Evolutionary conservation across 2,797 vertebrate species (phyloP).

Genomic region (Gymnothorax reevesii): DNA sequence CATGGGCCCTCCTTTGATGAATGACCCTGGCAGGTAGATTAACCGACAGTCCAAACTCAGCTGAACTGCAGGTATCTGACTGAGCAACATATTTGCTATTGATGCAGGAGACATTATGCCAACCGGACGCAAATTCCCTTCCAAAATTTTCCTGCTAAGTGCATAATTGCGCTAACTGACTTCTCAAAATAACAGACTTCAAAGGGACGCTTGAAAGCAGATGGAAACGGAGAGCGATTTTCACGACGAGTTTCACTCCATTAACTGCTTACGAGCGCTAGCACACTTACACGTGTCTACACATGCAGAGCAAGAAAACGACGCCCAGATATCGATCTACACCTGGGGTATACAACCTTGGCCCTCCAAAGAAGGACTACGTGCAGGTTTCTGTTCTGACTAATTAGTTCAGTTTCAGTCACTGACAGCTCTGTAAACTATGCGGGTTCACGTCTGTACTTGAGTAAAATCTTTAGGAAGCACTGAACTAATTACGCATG

Average conservation of each 20-base stretch:
- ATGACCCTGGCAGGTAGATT: not conserved
- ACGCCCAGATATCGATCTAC: slow-evolving; percentile 56
- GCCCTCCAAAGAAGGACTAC: too few relatives aligned
- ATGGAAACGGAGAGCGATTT: not conserved
- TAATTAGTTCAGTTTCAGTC: too few relatives aligned
- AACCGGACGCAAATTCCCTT: not conserved
- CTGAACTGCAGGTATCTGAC: not conserved
- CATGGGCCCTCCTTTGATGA: too few relatives aligned
- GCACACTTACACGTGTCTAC: slow-evolving; percentile 57
- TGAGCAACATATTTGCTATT: not conserved
- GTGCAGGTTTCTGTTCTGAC: too few relatives aligned
- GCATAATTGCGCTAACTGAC: not conserved
- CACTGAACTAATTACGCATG: too few relatives aligned
- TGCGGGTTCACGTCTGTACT: too few relatives aligned
- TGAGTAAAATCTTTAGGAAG: too few relatives aligned
- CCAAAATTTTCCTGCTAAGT: not conserved
- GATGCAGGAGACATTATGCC: not conserved
- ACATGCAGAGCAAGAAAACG: slow-evolving; percentile 60
- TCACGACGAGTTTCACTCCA: not conserved
- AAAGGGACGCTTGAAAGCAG: not conserved
- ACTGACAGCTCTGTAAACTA: too few relatives aligned
- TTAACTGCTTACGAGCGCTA: slow-evolving; percentile 31
- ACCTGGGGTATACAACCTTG: not conserved
- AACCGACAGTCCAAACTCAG: not conserved
- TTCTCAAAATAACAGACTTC: not conserved